Conservation (phyloP, 1,140 invertebrate genomes). For the Drosophila yakuba region DNA sequence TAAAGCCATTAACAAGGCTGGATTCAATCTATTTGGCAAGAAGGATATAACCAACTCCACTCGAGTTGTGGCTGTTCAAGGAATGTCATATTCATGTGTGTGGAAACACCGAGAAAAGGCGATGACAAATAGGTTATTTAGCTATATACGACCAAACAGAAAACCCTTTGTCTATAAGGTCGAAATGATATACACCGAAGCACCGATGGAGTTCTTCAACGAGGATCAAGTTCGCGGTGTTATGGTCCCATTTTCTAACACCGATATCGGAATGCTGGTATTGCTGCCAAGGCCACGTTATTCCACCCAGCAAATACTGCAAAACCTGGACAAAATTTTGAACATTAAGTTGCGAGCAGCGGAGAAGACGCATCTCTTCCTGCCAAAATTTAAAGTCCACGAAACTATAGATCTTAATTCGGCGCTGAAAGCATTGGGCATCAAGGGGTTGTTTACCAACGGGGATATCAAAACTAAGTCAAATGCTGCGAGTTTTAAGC, state of each 20-base stretch:
- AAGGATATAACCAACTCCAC: neutral
- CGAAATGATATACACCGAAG: constrained; percentile 19
- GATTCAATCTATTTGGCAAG: neutral
- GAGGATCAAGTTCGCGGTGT: neutral
- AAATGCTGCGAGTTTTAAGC: constrained; percentile 5
- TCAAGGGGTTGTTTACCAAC: neutral
- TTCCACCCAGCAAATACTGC: neutral
- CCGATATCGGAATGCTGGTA: constrained; percentile 11
- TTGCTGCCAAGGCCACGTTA: neutral
- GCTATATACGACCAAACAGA: rapidly evolving
- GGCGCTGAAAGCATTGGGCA: neutral
- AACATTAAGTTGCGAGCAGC: neutral
- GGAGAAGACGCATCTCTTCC: constrained; percentile 7
- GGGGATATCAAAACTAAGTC: rapidly evolving
- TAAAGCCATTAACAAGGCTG: neutral
- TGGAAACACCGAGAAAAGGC: constrained; percentile 1
- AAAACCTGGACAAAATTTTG: constrained; percentile 11
- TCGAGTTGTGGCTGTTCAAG: constrained; percentile 4
- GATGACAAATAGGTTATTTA: neutral
- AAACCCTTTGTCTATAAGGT: neutral
- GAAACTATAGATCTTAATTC: neutral
- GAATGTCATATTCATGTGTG: neutral
- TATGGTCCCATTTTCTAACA: constrained; percentile 10
- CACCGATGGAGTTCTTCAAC: neutral
- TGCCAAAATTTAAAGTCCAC: constrained; percentile 7